Evolutionary conservation across 2,888 invertebrate species (phyloP), one percentile per base, ranked within the genome.

Genomic region (Latheticus oryzae): DNA sequence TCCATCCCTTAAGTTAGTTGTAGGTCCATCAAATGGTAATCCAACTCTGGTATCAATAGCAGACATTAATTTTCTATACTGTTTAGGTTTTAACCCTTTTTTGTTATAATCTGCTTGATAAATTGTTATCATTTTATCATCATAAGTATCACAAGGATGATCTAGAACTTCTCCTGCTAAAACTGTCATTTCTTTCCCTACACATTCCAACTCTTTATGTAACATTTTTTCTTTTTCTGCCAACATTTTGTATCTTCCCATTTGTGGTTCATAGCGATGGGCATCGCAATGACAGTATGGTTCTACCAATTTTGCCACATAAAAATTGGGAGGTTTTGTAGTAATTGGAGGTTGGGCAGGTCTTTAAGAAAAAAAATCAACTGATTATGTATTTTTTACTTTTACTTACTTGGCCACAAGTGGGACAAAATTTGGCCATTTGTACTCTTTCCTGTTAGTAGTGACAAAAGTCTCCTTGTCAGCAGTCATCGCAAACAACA

Each of bases 241-340:
- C 33, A 87, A 71, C 62, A 84, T 83, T 66, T 83, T 83, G 76
- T 86, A 87, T 58, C 85, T 83, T 58, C 83, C 84, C 55, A 85
- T 81, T 43, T 83, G 77, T 0, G 83, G 85, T 0, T 83, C 82
- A 68, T 85, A 85, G 0, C 83, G 80, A 67, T 87, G 87, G 0
- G 80, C 81, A 61, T 86, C 85, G 76, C 87, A 87, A 71, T 85
- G 84, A 66, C 87, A 87, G 68, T 85, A 85, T 0, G 85, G 84
- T 1, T 85, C 84, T 1, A 85, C 83, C 0, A 84, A 79, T 5
- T 82, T 80, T 0, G 81, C 82, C n/a, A 79, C 76, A 59, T 79
- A 81, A 48, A 80, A 78, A 16, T 78, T 73, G 1, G 76, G 71
- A 0, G 82, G 82, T 42, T 79, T 78, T 1, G 82, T 79, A 4